phyloP scores from a whole-genome alignment of 2,888 invertebrate genomes.

The Falcaria lacertinaria region DNA sequence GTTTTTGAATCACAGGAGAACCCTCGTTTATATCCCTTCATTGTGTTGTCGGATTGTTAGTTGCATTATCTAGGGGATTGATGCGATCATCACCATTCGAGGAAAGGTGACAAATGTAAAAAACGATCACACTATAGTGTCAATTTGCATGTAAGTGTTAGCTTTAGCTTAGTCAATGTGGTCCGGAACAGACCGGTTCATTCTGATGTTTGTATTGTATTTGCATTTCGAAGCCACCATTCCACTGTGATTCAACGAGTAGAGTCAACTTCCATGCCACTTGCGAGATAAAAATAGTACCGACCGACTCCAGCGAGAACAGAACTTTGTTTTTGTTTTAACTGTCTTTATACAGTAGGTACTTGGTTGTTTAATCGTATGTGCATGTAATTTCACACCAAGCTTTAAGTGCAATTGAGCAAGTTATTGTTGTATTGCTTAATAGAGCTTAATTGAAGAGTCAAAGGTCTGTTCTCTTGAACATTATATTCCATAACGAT shows the following conservation, averaged over 20 bases:
- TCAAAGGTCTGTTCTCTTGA: constrained; percentile 45
- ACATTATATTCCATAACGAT: constrained; percentile 30
- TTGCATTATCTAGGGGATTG: constrained; percentile 18
- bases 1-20: constrained; percentile 20
- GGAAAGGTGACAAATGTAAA: constrained; percentile 2
- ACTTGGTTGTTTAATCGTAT: constrained; percentile 1
- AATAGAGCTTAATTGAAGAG: constrained; percentile 51
- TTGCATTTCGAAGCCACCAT: constrained; percentile 43
- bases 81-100: constrained; percentile 2
- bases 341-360: constrained; percentile 13
- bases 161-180: constrained; percentile 31
- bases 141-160: constrained; percentile 28
- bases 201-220: constrained; percentile 37
- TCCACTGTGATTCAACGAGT: constrained; percentile 34
- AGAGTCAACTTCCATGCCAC: constrained; percentile 23
- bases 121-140: constrained; percentile 9
- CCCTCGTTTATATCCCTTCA: constrained; percentile 18
- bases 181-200: constrained; percentile 44
- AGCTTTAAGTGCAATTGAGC: constrained; percentile 29
- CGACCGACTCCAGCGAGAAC: no score
- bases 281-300: constrained; percentile 40
- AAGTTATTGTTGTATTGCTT: constrained; percentile 38
- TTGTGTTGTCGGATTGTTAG: constrained; percentile 8
- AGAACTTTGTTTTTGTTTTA: no score
- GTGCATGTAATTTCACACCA: constrained; percentile 25